Evolutionary conservation across 2,113 vertebrate genomes (phyloP), one percentile per base, ranked within the genome.

Genomic region (Tupaia chinensis): DNA sequence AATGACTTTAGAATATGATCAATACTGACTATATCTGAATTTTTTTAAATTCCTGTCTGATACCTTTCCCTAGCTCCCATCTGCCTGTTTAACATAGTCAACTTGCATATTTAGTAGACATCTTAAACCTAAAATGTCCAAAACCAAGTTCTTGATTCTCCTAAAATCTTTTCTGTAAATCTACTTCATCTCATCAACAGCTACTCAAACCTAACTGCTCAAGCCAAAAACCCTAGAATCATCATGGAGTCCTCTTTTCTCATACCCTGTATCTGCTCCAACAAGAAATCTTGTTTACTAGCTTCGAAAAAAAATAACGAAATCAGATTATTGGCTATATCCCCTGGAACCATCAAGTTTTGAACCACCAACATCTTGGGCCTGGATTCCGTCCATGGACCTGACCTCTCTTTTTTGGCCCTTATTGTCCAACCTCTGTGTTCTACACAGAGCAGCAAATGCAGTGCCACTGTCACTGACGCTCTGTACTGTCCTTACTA

Each of bases 231-330:
- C 9, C 25, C 20, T 66, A 73, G 16, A 84, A 29, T 79, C 58
- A 69, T 58, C 70, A 95, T 0, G 58, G 58, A 72, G 63, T 78
- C 58, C 25, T 84, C 85, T n/a, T 74, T 16, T 73, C 60, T 87
- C 17, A 68, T 8, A 89, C 63, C 16, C 15, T 34, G 81, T 19
- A 82, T 66, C 17, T 54, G 53, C 66, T 68, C 34, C 23, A 83
- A 14, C 58, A 72, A 83, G 65, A 87, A 95, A 91, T 96, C n/a
- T 68, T 68, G 65, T 83, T 72, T 34, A 58, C 63, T 93, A 77
- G 25, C 78, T 4, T 78, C 76, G 73, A 23, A 87, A 78, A 87
- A 93, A 87, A 61, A 84, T 23, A 73, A 84, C 58, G 53, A 25
- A 88, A 86, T 56, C 14, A 78, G 65, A 95, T 56, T 87, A 72